A percentile compares a stretch with the other conserved stretches of the same genome.
phyloP scores from a whole-genome alignment of 2,113 vertebrate species.

The Hemibagrus wyckioides region DNA sequence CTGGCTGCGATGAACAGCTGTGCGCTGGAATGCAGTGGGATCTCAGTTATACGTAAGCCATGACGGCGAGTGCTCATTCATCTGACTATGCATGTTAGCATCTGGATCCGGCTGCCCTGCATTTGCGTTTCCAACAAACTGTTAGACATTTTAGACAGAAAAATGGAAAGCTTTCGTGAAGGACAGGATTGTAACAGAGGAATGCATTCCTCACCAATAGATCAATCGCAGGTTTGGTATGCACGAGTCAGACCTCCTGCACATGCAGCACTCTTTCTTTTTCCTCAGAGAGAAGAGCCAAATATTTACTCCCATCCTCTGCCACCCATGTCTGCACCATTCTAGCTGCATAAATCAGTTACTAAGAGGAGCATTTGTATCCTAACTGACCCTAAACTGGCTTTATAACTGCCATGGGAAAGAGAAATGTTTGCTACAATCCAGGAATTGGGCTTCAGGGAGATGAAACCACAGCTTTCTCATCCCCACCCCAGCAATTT shows the following conservation, averaged over 20 bases:
- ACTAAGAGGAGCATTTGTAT: background rate
- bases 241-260: background rate
- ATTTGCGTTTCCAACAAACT: background rate
- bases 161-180: background rate
- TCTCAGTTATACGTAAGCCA: background rate
- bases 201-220: background rate
- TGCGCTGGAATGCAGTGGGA: background rate
- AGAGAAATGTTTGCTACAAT: background rate
- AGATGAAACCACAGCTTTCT: background rate
- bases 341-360: constrained; percentile 41
- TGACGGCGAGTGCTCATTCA: background rate
- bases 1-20: background rate
- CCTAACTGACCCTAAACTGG: background rate
- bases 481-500: background rate
- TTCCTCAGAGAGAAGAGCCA: constrained; percentile 24
- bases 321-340: constrained; percentile 32
- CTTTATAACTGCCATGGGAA: background rate
- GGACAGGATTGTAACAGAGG: background rate
- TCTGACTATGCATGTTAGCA: background rate
- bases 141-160: background rate
- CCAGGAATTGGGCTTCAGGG: constrained; percentile 2
- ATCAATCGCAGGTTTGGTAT: background rate
- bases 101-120: background rate
- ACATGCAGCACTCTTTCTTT: background rate
- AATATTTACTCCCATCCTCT: constrained; percentile 48